phyloP scores from a whole-genome alignment of 2,888 invertebrate species.

The Lypha dubia region DNA sequence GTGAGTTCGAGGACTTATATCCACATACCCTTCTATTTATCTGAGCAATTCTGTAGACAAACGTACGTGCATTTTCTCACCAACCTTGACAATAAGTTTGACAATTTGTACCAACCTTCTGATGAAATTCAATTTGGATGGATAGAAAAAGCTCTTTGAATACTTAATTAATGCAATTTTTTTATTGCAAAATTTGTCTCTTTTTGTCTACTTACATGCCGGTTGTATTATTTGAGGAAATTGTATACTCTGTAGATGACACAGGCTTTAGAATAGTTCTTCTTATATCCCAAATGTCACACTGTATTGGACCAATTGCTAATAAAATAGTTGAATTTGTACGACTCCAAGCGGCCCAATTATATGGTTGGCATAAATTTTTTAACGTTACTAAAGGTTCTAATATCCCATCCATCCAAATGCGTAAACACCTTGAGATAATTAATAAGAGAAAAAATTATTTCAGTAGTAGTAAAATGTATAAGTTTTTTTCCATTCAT shows the following conservation, averaged over 20 bases:
- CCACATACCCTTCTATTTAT: too few species aligned
- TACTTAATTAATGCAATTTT: too few species aligned
- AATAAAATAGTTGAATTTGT: constrained; percentile 89
- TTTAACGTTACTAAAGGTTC: constrained; percentile 86
- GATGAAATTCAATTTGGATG: too few species aligned
- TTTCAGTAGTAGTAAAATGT: too few species aligned
- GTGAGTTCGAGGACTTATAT: too few species aligned
- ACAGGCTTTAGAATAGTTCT: constrained; percentile 88
- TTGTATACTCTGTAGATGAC: constrained; percentile 76
- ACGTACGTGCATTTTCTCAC: too few species aligned
- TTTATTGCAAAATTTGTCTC: too few species aligned
- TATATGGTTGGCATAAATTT: constrained; percentile 84
- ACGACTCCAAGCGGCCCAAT: constrained; percentile 89
- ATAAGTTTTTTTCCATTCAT: not conserved
- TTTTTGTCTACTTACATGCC: constrained; percentile 74
- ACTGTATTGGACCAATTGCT: constrained; percentile 86
- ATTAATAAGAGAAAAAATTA: not conserved
- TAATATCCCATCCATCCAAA: constrained; percentile 90
- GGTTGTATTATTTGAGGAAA: constrained; percentile 76
- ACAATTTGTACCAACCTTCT: too few species aligned
- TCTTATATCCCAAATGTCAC: constrained; percentile 92
- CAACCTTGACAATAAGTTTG: too few species aligned
- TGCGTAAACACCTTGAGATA: constrained; percentile 85
- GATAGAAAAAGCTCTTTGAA: too few species aligned
- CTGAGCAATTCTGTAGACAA: too few species aligned